Percentiles rank a stretch among this genome's conserved stretches.
Conservation (phyloP, 2,797 vertebrate genomes). For the Clarias pachynema region DNA sequence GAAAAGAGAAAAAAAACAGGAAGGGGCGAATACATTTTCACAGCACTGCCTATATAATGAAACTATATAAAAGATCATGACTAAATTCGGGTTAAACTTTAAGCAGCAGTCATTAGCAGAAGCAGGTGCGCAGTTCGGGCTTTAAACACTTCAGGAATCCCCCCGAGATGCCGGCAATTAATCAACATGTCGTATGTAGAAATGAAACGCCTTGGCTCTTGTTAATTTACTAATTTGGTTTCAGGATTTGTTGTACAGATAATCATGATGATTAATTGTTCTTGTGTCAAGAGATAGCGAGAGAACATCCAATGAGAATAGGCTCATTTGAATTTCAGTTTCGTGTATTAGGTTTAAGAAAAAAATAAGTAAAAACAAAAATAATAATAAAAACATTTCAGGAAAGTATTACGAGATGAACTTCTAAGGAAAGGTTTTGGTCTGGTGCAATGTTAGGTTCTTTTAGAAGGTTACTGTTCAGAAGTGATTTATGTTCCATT, state of each 20-base stretch:
- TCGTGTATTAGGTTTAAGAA: not conserved
- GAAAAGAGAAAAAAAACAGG: too few species aligned
- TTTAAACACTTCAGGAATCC: slow-evolving; percentile 49
- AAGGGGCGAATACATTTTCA: too few species aligned
- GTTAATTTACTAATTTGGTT: slow-evolving; percentile 74
- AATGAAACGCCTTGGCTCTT: slow-evolving; percentile 59
- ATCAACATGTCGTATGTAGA: slow-evolving; percentile 71
- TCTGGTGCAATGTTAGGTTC: not conserved
- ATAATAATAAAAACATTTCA: not conserved
- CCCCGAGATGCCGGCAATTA: slow-evolving; percentile 71
- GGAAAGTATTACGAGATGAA: not conserved
- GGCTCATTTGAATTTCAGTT: not conserved
- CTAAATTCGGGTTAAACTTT: not conserved
- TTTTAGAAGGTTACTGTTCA: not conserved
- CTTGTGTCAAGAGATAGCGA: not conserved
- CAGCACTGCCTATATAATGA: not conserved
- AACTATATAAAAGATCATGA: not conserved
- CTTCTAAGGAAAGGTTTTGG: not conserved
- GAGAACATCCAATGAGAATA: not conserved
- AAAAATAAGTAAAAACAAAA: too few species aligned
- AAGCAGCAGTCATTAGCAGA: slow-evolving; percentile 4
- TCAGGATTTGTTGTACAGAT: slow-evolving; percentile 68
- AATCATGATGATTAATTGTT: slow-evolving; percentile 80
- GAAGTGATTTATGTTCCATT: not conserved
- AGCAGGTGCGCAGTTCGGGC: slow-evolving; percentile 44